A percentile compares a stretch with the other conserved stretches of the same genome.
These are phyloP conservation scores for Seira sanloemensis DNA, from an alignment of 2,888 invertebrate species.

Conservation along the genomic window DNA sequence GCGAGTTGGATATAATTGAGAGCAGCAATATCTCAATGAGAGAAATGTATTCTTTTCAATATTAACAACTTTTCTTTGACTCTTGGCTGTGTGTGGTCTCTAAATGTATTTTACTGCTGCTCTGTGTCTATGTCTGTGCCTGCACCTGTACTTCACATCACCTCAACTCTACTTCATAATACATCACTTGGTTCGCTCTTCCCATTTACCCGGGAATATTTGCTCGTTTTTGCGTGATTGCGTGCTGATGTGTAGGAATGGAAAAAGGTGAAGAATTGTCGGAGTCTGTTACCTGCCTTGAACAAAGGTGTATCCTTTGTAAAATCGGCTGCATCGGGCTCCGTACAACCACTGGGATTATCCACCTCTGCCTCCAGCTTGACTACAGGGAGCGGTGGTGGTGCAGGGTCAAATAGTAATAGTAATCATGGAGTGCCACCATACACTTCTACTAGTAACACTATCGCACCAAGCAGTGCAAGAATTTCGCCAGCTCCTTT, in stretches of 20 bases:
- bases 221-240: conserved; percentile 56
- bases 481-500: conserved; percentile 64
- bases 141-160: background rate
- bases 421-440: conserved; percentile 54
- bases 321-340: conserved; percentile 66
- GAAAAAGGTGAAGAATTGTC: conserved; percentile 72
- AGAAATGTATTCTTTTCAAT: background rate
- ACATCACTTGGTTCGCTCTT: background rate
- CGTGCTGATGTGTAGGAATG: conserved; percentile 65
- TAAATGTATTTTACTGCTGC: background rate
- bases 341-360: conserved; percentile 65
- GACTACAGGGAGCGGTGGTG: conserved; percentile 48
- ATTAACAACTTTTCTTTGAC: background rate
- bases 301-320: conserved; percentile 71
- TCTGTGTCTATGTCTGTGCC: background rate
- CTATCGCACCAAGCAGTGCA: conserved; percentile 62
- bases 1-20: too few species aligned
- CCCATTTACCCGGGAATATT: background rate
- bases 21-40: too few species aligned
- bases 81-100: background rate
- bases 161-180: background rate
- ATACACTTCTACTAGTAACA: conserved; percentile 44
- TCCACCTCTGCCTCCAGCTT: conserved; percentile 69
- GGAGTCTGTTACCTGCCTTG: conserved; percentile 70
- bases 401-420: conserved; percentile 54